These are phyloP conservation scores for Drosophila fuyamai DNA, from an alignment of 1,140 invertebrate species.

Conservation along the genomic window DNA sequence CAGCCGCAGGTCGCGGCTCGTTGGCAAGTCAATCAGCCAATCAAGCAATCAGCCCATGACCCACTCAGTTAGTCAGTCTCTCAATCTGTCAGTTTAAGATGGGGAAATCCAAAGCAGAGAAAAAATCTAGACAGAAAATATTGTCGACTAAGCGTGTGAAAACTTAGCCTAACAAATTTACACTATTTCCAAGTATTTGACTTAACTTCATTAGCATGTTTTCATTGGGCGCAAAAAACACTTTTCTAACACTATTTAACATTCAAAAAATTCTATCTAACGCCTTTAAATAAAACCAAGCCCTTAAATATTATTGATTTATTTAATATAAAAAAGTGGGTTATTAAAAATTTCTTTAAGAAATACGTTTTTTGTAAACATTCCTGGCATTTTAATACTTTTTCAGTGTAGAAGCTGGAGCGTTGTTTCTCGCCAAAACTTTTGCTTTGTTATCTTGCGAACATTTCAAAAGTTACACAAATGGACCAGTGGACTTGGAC, in stretches of 20 bases:
- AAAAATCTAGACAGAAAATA: neutral
- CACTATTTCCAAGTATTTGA: no score
- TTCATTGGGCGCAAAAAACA: no score
- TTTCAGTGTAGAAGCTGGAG: conserved; percentile 14
- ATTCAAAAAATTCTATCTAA: no score
- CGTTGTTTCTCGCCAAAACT: conserved; percentile 31
- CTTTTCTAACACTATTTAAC: no score
- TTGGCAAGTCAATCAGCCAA: conserved; percentile 78
- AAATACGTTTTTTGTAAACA: no score
- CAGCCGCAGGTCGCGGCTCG: conserved; percentile 51
- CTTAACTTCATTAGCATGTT: no score
- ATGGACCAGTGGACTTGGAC: conserved; percentile 49
- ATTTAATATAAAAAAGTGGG: no score
- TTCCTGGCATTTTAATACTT: neutral
- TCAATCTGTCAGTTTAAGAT: conserved; percentile 3
- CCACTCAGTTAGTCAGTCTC: conserved; percentile 10
- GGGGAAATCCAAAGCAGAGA: neutral
- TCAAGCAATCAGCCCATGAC: conserved; percentile 39
- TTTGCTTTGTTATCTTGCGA: conserved; percentile 69
- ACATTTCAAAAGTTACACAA: conserved; percentile 71
- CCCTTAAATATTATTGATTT: no score
- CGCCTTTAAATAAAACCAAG: no score
- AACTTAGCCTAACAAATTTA: no score
- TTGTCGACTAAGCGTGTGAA: no score
- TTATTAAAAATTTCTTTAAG: no score